These are phyloP conservation scores for Paedocypris micromegethes DNA, from an alignment of 2,797 vertebrate species.

Conservation along the genomic window DNA sequence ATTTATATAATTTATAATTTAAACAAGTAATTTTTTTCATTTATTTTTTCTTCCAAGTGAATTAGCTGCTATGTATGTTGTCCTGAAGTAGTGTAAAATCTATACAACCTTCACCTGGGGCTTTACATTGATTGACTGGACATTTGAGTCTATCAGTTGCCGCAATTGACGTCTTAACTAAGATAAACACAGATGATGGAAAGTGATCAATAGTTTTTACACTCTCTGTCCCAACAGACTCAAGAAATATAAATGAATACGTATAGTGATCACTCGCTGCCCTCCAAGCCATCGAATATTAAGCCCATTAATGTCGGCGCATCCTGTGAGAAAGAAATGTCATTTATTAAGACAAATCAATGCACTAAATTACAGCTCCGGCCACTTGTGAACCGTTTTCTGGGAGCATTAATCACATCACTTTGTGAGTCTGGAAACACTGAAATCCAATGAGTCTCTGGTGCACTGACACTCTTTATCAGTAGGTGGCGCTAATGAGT, in stretches of 20 bases:
- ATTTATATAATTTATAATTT: no score
- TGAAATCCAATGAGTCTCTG: no score
- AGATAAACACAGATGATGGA: constrained; percentile 39
- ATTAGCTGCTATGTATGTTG: neutral
- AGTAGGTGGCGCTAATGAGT: no score
- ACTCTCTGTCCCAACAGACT: constrained; percentile 21
- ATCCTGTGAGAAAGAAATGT: constrained; percentile 32
- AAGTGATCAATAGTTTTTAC: constrained; percentile 28
- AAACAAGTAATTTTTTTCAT: neutral
- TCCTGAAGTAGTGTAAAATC: constrained; percentile 17
- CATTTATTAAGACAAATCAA: constrained; percentile 32
- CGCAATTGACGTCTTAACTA: constrained; percentile 43
- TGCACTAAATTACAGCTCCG: constrained; percentile 8
- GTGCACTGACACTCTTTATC: no score
- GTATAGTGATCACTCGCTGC: constrained; percentile 24
- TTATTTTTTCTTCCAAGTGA: neutral
- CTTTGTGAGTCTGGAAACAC: no score
- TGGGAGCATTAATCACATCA: no score
- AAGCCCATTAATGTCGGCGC: constrained; percentile 40
- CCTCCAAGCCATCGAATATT: constrained; percentile 30
- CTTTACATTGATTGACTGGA: constrained; percentile 21
- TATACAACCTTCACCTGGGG: constrained; percentile 20
- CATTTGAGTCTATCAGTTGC: constrained; percentile 45
- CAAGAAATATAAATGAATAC: constrained; percentile 33
- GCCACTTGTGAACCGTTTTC: neutral